Evolutionary conservation across 1,140 invertebrate species (phyloP).

Genomic region (Musca vetustissima): DNA sequence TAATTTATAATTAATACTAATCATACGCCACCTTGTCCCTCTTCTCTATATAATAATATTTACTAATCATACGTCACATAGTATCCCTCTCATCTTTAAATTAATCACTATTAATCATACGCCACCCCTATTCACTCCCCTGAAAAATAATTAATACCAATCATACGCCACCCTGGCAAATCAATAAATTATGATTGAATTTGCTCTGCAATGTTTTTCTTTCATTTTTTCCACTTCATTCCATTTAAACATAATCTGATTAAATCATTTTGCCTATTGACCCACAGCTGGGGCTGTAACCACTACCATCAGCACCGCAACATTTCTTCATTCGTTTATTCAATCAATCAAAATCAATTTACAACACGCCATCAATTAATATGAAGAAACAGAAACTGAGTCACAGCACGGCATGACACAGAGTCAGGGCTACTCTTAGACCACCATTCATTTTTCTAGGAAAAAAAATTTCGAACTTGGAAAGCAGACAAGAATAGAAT

Average conservation of each 20-base stretch:
- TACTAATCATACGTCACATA: no score
- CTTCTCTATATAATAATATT: no score
- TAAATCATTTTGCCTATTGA: slow-evolving; percentile 23
- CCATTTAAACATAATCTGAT: slow-evolving; percentile 9
- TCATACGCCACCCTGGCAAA: slow-evolving; percentile 1
- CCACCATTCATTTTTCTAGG: no score
- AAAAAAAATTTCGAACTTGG: no score
- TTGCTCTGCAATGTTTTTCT: background rate
- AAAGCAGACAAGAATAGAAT: no score
- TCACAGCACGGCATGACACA: background rate
- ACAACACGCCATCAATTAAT: slow-evolving; percentile 24
- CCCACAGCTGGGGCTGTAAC: slow-evolving; percentile 20
- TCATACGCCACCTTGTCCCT: no score
- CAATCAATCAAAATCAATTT: slow-evolving; percentile 24
- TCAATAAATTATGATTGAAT: background rate
- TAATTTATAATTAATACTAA: no score
- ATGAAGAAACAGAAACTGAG: background rate
- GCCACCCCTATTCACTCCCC: no score
- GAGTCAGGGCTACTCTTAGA: no score
- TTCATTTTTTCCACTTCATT: background rate
- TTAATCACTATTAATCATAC: no score
- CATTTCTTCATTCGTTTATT: background rate
- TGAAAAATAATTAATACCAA: background rate
- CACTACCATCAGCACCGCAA: background rate
- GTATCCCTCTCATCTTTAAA: no score